Percentiles rank a stretch among this genome's conserved stretches.
Evolutionary conservation across 2,113 vertebrate genomes (phyloP).

Genomic region (Himantopus leucocephalus): DNA sequence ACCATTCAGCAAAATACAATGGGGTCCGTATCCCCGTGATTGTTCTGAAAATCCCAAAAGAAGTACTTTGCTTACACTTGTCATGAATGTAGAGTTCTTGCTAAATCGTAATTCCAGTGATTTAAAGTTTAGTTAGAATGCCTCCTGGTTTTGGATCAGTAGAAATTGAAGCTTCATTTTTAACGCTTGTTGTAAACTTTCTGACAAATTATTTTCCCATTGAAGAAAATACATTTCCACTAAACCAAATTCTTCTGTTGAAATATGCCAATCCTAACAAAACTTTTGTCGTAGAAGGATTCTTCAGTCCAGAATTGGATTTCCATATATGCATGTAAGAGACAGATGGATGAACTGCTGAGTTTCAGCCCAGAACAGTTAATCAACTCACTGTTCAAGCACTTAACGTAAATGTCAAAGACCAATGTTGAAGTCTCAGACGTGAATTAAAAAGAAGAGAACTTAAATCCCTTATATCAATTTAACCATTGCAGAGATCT

Average conservation of each 20-base stretch:
- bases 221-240: not conserved
- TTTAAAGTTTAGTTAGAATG: not conserved
- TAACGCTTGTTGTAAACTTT: not conserved
- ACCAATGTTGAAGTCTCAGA: not conserved
- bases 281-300: not conserved
- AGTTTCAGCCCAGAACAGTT: not conserved
- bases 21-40: rapidly evolving
- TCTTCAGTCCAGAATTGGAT: not conserved
- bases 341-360: not conserved
- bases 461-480: rapidly evolving
- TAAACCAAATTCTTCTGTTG: not conserved
- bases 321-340: not conserved
- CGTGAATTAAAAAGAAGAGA: not conserved
- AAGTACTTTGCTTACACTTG: not conserved
- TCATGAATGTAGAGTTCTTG: not conserved
- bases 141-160: not conserved
- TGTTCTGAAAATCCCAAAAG: not conserved
- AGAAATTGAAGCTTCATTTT: not conserved
- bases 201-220: not conserved
- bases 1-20: not conserved
- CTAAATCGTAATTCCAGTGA: not conserved
- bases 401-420: not conserved
- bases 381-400: not conserved
- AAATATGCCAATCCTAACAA: not conserved
- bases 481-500: not conserved